phyloP scores from a whole-genome alignment of 2,113 vertebrate genomes.

The Vidua chalybeata region DNA sequence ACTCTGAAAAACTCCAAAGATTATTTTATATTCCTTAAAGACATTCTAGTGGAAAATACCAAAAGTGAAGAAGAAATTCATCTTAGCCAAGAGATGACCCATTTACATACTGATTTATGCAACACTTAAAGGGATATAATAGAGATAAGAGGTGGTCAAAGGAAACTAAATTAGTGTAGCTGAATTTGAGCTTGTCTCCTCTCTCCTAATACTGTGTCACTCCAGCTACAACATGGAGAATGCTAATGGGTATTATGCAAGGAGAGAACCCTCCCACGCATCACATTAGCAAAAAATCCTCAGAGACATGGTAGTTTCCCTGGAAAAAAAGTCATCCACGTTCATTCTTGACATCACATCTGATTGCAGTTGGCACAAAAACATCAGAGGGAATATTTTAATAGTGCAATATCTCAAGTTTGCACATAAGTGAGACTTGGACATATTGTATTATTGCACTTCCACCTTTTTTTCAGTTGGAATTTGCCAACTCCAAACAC shows the following conservation, averaged over 20 bases:
- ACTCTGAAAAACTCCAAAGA: neutral
- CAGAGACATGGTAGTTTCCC: neutral
- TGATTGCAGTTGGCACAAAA: neutral
- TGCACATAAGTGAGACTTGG: neutral
- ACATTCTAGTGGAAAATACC: neutral
- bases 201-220: neutral
- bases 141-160: neutral
- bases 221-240: neutral
- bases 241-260: slow-evolving; percentile 23
- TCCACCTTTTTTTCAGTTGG: neutral
- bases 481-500: neutral
- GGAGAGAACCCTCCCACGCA: slow-evolving; percentile 25
- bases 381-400: slow-evolving; percentile 22
- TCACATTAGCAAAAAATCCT: neutral
- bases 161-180: neutral
- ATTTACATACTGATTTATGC: neutral
- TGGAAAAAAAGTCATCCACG: neutral
- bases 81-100: neutral
- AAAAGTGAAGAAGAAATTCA: neutral
- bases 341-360: neutral
- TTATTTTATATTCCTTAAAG: neutral
- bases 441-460: neutral
- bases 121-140: neutral
- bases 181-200: neutral
- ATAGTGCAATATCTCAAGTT: neutral